A percentile compares a stretch with the other conserved stretches of the same genome.
Conservation (phyloP, 2,888 invertebrate species). For the Ptycholaimellus sp. region DNA sequence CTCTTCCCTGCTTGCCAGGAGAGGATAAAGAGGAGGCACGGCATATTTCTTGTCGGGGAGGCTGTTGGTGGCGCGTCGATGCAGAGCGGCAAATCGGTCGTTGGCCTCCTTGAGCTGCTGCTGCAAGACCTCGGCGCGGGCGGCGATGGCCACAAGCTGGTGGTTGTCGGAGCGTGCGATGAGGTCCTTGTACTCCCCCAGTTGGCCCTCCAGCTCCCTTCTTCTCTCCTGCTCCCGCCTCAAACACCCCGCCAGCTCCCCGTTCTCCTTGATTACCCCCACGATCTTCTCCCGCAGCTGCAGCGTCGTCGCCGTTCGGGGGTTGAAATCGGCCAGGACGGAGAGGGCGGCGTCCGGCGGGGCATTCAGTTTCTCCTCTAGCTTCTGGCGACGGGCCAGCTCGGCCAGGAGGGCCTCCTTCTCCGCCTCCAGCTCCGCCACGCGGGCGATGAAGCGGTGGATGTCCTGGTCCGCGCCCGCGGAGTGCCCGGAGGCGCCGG, state of each 20-base stretch:
- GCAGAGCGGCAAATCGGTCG: conserved; percentile 18
- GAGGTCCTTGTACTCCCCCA: conserved; percentile 12
- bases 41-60: too few relatives aligned
- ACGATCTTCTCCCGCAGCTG: conserved; percentile 49
- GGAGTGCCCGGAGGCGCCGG: conserved; percentile 8
- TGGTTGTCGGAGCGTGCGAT: conserved; percentile 22
- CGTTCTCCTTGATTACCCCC: conserved; percentile 62
- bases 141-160: conserved; percentile 21
- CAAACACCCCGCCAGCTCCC: conserved; percentile 21
- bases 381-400: conserved; percentile 14
- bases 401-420: conserved; percentile 8
- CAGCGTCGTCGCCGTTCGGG: conserved; percentile 26
- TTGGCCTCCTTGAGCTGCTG: conserved; percentile 18
- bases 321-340: conserved; percentile 44
- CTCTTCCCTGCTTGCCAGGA: too few relatives aligned
- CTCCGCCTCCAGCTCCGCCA: conserved; percentile 10
- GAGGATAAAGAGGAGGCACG: neutral
- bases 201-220: conserved; percentile 9
- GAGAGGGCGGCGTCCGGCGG: neutral
- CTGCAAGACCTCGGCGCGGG: conserved; percentile 18
- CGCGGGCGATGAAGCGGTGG: conserved; percentile 6
- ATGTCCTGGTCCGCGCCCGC: conserved; percentile 10
- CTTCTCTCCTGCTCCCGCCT: conserved; percentile 8
- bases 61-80: conserved; percentile 14
- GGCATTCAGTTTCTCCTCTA: conserved; percentile 27